phyloP scores from a whole-genome alignment of 2,888 invertebrate genomes.

The Campoplex capitator region DNA sequence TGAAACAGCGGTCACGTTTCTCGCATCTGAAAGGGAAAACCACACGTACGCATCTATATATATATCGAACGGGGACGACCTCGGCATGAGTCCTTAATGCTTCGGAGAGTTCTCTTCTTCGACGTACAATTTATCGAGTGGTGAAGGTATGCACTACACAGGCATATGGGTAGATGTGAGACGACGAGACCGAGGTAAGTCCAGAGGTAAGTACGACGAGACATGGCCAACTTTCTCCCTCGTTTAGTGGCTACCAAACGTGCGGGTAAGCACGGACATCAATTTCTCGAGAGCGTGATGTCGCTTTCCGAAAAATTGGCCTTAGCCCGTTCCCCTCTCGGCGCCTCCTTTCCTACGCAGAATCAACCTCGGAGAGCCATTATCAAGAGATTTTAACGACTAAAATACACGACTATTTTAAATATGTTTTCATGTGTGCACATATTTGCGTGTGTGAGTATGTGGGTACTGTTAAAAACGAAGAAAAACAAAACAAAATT shows the following conservation, averaged over 20 bases:
- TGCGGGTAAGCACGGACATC: constrained; percentile 66
- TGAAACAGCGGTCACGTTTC: constrained; percentile 57
- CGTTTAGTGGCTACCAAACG: constrained; percentile 68
- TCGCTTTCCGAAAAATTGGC: constrained; percentile 60
- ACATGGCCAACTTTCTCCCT: constrained; percentile 71
- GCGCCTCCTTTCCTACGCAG: not conserved
- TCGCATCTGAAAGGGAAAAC: constrained; percentile 68
- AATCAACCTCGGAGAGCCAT: not conserved
- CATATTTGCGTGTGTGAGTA: not conserved
- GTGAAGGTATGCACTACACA: constrained; percentile 47
- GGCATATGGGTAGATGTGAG: not conserved
- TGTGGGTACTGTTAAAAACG: not conserved
- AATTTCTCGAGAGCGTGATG: constrained; percentile 62
- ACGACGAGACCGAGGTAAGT: constrained; percentile 28
- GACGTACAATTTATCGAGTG: constrained; percentile 33
- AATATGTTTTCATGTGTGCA: not conserved
- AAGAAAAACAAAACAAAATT: not conserved
- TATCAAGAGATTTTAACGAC: not conserved
- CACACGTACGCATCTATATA: constrained; percentile 34
- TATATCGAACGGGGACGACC: constrained; percentile 55
- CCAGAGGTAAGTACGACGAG: constrained; percentile 44
- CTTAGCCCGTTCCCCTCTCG: not conserved
- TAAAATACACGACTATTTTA: not conserved
- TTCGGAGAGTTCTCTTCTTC: constrained; percentile 56
- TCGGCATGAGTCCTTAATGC: constrained; percentile 67